These are phyloP conservation scores for Drosophila niveifrons DNA, from an alignment of 2,888 invertebrate species.

Conservation along the genomic window DNA sequence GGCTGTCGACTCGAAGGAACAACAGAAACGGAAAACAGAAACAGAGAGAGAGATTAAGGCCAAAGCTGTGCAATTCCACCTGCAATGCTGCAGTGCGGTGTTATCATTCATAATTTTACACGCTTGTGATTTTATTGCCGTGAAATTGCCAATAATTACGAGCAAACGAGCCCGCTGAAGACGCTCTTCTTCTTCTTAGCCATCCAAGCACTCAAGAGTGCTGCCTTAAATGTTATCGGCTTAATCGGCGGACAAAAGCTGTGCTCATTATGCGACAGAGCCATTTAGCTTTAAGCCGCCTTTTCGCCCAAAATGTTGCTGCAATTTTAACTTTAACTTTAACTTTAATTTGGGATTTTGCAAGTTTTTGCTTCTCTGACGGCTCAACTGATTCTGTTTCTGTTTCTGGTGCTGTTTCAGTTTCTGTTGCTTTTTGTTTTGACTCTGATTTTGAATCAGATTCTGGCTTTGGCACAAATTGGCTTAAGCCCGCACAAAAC, in stretches of 20 bases:
- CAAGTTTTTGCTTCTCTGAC: slow-evolving; percentile 42
- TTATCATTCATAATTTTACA: slow-evolving; percentile 79
- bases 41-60: slow-evolving; percentile 47
- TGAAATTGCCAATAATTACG: slow-evolving; percentile 83
- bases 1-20: background rate
- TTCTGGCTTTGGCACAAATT: slow-evolving; percentile 70
- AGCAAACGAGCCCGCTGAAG: slow-evolving; percentile 47
- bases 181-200: background rate
- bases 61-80: slow-evolving; percentile 60
- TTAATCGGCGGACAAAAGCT: slow-evolving; percentile 27
- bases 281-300: slow-evolving; percentile 55
- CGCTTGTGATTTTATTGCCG: slow-evolving; percentile 82
- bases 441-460: slow-evolving; percentile 16
- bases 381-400: slow-evolving; percentile 2
- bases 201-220: background rate
- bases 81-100: slow-evolving; percentile 54
- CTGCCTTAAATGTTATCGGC: slow-evolving; percentile 26
- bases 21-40: background rate
- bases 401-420: slow-evolving; percentile 2
- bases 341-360: slow-evolving; percentile 62
- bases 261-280: slow-evolving; percentile 57
- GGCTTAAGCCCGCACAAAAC: slow-evolving; percentile 77
- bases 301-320: slow-evolving; percentile 19
- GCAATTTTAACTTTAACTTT: slow-evolving; percentile 55
- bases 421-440: background rate